phyloP scores from a whole-genome alignment of 2,113 vertebrate species.

The Himantopus leucocephalus region DNA sequence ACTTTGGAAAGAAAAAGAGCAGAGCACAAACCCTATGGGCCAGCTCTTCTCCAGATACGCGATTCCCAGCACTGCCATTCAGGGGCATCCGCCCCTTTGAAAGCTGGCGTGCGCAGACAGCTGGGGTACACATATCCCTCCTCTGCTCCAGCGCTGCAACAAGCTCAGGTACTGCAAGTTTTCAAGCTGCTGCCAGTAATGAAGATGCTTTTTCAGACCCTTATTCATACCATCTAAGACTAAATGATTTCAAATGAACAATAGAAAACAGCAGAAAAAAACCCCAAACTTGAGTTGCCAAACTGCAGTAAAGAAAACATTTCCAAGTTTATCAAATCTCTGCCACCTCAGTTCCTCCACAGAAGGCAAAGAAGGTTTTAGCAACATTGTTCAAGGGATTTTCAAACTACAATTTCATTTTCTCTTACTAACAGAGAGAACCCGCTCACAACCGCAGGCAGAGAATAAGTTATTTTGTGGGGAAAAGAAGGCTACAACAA shows the following conservation, averaged over 20 bases:
- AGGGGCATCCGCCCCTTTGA: rapidly evolving
- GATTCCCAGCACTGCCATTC: not conserved
- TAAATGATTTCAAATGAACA: not conserved
- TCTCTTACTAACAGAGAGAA: not conserved
- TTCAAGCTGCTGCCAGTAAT: not conserved
- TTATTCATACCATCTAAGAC: not conserved
- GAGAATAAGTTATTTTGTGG: not conserved
- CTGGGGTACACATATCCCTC: not conserved
- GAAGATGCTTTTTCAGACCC: not conserved
- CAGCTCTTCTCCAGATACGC: rapidly evolving
- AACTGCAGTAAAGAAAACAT: not conserved
- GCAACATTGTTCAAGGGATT: not conserved
- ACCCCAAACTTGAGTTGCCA: not conserved
- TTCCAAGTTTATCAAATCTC: not conserved
- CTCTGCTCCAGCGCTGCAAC: not conserved
- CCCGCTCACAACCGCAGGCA: not conserved
- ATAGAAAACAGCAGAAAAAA: not conserved
- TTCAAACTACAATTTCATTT: not conserved
- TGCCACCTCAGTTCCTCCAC: not conserved
- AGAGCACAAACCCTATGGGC: not conserved
- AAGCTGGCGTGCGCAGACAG: not conserved
- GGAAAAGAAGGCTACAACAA: not conserved
- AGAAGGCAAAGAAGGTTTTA: not conserved
- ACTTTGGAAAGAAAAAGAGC: not conserved
- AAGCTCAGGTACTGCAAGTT: not conserved